Conservation (phyloP, 2,113 vertebrate species). For the Rhinogobius similis region DNA sequence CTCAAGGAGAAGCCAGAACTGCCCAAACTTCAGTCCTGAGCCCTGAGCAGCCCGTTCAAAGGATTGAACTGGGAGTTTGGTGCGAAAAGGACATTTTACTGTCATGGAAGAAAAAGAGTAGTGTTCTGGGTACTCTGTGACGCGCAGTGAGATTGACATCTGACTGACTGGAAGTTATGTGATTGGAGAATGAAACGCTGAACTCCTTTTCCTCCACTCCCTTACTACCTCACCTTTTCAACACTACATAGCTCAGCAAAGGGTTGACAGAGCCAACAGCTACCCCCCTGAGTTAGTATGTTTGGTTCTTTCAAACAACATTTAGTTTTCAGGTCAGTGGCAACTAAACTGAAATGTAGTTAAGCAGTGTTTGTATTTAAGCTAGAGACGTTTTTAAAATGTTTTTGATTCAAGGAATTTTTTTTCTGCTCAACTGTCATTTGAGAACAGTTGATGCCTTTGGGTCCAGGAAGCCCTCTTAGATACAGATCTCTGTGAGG, state of each 20-base stretch:
- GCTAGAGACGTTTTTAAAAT: constrained; percentile 23
- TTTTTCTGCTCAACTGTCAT: constrained; percentile 21
- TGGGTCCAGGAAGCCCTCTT: constrained; percentile 37
- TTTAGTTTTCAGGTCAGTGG: constrained; percentile 33
- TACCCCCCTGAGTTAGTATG: constrained; percentile 74
- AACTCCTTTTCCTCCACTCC: constrained; percentile 41
- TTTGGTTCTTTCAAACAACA: constrained; percentile 23
- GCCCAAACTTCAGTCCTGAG: constrained; percentile 2
- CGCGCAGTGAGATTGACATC: constrained; percentile 22
- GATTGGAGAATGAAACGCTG: constrained; percentile 37
- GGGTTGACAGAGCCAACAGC: constrained; percentile 72
- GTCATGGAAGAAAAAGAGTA: constrained; percentile 11
- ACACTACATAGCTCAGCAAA: constrained; percentile 60
- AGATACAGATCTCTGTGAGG: constrained; percentile 43
- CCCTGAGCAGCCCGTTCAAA: constrained; percentile 28
- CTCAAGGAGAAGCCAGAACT: constrained; percentile 23
- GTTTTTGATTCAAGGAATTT: constrained; percentile 16
- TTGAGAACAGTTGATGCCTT: constrained; percentile 38
- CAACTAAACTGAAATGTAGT: constrained; percentile 6
- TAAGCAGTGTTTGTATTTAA: neutral
- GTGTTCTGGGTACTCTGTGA: constrained; percentile 30
- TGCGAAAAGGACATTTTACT: neutral
- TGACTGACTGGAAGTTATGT: constrained; percentile 30
- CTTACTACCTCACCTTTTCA: constrained; percentile 62
- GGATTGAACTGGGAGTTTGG: constrained; percentile 15